A percentile compares a stretch with the other conserved stretches of the same genome.
Evolutionary conservation across 2,888 invertebrate species (phyloP).

Genomic region (Penaeus monodon): DNA sequence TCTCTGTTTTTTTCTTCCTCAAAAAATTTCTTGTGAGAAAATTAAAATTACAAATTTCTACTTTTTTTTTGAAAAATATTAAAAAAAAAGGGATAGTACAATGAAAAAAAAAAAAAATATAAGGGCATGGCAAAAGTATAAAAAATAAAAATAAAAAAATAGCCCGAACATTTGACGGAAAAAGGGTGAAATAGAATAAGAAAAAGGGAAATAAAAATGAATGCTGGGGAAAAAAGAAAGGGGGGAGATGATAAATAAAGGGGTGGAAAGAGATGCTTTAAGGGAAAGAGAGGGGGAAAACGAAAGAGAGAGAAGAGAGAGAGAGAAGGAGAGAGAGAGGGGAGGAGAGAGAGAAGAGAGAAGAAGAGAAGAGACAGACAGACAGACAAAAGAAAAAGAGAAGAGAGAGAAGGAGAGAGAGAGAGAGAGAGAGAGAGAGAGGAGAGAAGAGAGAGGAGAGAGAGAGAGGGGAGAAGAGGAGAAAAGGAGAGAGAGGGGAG

Average conservation of each 20-base stretch:
- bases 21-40: too few species aligned
- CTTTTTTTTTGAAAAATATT: too few species aligned
- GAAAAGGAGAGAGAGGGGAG: background rate
- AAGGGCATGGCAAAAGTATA: too few species aligned
- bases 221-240: background rate
- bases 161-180: too few species aligned
- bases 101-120: too few species aligned
- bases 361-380: background rate
- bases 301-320: too few species aligned
- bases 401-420: background rate
- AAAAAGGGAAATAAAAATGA: background rate
- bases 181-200: too few species aligned
- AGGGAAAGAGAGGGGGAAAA: background rate
- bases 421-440: background rate
- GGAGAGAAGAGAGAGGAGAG: background rate
- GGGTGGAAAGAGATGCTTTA: background rate
- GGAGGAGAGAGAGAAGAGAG: background rate
- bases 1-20: too few species aligned
- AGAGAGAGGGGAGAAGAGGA: conserved; percentile 5
- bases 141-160: too few species aligned
- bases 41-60: too few species aligned
- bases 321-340: too few species aligned
- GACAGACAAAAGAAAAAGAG: background rate
- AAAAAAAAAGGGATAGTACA: too few species aligned
- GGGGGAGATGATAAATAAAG: background rate